These are phyloP conservation scores for Bellardia pandia DNA, from an alignment of 2,888 invertebrate genomes.

Conservation along the genomic window DNA sequence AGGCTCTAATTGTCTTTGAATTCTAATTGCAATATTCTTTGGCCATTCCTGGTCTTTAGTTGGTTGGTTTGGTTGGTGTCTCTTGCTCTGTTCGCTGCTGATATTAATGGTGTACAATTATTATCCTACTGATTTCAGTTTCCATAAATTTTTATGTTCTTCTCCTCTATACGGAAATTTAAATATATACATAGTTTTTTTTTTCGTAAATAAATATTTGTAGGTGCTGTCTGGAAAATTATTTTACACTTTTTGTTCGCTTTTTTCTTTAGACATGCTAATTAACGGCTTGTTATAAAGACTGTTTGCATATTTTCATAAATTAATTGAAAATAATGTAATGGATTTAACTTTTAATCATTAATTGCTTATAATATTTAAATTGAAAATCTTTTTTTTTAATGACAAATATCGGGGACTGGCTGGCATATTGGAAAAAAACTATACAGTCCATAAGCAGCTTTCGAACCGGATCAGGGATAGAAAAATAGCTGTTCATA, in stretches of 20 bases:
- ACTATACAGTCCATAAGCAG: too few relatives aligned
- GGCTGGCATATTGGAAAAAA: too few relatives aligned
- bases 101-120: slow-evolving; percentile 50
- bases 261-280: background rate
- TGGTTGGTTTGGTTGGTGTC: slow-evolving; percentile 7
- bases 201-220: background rate
- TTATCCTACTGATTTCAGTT: slow-evolving; percentile 60
- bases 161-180: slow-evolving; percentile 21
- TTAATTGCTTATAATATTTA: too few relatives aligned
- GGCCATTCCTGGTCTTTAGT: slow-evolving; percentile 31
- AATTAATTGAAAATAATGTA: background rate
- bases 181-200: slow-evolving; percentile 8
- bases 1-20: slow-evolving; percentile 71
- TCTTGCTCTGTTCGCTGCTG: background rate
- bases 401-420: background rate
- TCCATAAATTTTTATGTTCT: slow-evolving; percentile 58
- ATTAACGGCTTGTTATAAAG: slow-evolving; percentile 3
- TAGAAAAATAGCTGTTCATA: too few relatives aligned
- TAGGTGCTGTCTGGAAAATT: slow-evolving; percentile 26
- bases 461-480: too few relatives aligned
- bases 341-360: background rate
- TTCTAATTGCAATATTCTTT: slow-evolving; percentile 71
- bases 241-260: slow-evolving; percentile 1
- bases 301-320: background rate
- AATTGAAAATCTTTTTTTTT: too few relatives aligned